Evolutionary conservation across 2,888 invertebrate species (phyloP).

Genomic region (Hirtodrosophila histrioides): DNA sequence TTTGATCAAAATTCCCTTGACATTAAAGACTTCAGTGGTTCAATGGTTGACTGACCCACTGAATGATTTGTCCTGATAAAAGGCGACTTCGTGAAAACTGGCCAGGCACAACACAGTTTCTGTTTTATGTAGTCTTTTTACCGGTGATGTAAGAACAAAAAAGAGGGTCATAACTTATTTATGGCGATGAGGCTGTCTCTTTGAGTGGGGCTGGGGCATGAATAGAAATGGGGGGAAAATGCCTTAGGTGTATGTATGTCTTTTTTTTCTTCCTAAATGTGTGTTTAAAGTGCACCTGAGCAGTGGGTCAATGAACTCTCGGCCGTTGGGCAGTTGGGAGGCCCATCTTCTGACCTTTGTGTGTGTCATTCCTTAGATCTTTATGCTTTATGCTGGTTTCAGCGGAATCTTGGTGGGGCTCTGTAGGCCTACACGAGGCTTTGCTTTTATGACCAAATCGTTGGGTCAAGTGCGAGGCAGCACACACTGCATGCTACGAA

Average conservation of each 20-base stretch:
- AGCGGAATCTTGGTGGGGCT: constrained; percentile 3
- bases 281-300: constrained; percentile 42
- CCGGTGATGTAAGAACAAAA: constrained; percentile 30
- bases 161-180: constrained; percentile 40
- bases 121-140: constrained; percentile 25
- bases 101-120: constrained; percentile 7
- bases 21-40: constrained; percentile 1
- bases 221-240: constrained; percentile 29
- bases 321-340: neutral
- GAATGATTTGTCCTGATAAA: constrained; percentile 30
- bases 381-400: constrained; percentile 10
- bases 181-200: constrained; percentile 27
- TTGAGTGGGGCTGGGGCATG: constrained; percentile 12
- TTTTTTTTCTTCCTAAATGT: constrained; percentile 19
- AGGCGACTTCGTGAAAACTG: constrained; percentile 18
- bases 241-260: constrained; percentile 22
- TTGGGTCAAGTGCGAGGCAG: constrained; percentile 24
- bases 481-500: constrained; percentile 3
- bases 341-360: constrained; percentile 27
- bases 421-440: constrained; percentile 3
- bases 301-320: constrained; percentile 63
- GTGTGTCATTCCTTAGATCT: neutral
- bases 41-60: constrained; percentile 27
- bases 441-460: constrained; percentile 3
- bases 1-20: neutral